Percentiles rank a stretch among this genome's conserved stretches.
Evolutionary conservation across 2,888 invertebrate species (phyloP).

Genomic region (Drosophila nr. medialis): DNA sequence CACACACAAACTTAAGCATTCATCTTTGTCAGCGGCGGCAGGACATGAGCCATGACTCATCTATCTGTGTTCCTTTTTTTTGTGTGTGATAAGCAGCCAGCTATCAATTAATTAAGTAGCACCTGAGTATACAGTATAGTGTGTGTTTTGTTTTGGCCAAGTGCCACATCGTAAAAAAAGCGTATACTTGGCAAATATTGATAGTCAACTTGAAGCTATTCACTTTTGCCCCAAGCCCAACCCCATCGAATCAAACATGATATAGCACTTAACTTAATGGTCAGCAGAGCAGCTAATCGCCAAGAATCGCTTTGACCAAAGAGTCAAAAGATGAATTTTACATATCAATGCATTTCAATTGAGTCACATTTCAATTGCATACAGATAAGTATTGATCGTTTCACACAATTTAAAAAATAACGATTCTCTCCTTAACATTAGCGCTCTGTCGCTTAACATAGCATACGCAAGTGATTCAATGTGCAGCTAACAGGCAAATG

Average conservation of each 20-base stretch:
- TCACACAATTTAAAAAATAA: neutral
- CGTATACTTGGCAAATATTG: constrained; percentile 45
- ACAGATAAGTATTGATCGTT: neutral
- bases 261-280: constrained; percentile 38
- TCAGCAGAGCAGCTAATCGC: neutral
- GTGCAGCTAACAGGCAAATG: neutral
- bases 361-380: neutral
- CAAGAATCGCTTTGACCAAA: neutral
- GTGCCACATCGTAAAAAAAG: constrained; percentile 12
- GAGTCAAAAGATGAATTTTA: neutral
- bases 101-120: constrained; percentile 61
- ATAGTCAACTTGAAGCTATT: constrained; percentile 41
- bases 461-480: neutral
- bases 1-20: constrained; percentile 53
- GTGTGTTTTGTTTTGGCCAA: constrained; percentile 16
- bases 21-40: constrained; percentile 63
- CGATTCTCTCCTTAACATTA: neutral
- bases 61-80: neutral
- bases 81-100: constrained; percentile 25
- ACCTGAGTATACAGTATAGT: constrained; percentile 27
- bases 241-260: constrained; percentile 9
- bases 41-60: constrained; percentile 37
- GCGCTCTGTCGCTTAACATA: neutral
- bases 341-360: neutral
- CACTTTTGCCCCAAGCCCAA: constrained; percentile 6